Conservation (phyloP, 2,888 invertebrate genomes). For the Scaptomyza cyrtandrae region DNA sequence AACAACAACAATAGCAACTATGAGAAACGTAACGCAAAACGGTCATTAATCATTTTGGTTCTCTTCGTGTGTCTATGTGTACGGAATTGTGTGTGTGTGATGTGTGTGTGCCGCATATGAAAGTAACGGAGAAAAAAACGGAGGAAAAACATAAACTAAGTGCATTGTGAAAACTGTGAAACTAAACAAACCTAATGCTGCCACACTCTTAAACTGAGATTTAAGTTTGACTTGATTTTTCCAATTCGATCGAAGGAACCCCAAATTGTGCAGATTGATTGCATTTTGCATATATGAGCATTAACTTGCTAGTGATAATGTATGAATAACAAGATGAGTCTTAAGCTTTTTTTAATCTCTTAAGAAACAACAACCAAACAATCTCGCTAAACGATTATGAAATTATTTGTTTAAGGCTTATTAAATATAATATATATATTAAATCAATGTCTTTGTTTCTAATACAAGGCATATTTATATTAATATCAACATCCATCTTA, state of each 20-base stretch:
- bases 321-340: no score
- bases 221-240: constrained; percentile 34
- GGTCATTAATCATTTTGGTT: constrained; percentile 82
- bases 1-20: constrained; percentile 44
- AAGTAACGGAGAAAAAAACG: constrained; percentile 29
- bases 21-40: constrained; percentile 45
- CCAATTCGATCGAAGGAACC: not conserved
- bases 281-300: no score
- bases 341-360: not conserved
- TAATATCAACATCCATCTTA: not conserved
- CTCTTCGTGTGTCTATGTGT: constrained; percentile 2
- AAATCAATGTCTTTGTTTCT: not conserved
- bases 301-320: no score
- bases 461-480: not conserved
- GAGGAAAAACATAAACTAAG: constrained; percentile 61
- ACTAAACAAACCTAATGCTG: constrained; percentile 43
- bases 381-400: not conserved
- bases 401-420: not conserved
- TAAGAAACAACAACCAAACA: no score
- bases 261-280: no score
- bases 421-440: no score
- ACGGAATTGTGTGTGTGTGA: constrained; percentile 21
- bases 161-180: constrained; percentile 36
- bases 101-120: constrained; percentile 29
- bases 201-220: constrained; percentile 54